Evolutionary conservation across 1,140 invertebrate genomes (phyloP).

Genomic region (Drosophila guanche): DNA sequence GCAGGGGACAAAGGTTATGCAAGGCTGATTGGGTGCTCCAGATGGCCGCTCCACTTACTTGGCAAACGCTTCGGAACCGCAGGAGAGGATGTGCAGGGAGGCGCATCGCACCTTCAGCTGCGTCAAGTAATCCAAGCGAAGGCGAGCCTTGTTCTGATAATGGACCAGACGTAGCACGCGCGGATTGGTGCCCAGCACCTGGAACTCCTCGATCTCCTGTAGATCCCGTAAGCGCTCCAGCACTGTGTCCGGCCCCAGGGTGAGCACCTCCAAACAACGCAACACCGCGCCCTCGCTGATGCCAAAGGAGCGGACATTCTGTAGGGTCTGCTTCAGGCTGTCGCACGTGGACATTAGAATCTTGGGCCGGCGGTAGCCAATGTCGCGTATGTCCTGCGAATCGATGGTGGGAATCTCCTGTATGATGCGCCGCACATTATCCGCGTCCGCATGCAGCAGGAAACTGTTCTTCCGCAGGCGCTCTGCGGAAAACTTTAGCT

Average conservation of each 20-base stretch:
- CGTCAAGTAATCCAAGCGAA: conserved; percentile 85
- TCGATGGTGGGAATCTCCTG: conserved; percentile 84
- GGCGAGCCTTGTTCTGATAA: conserved; percentile 85
- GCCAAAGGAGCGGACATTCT: conserved; percentile 84
- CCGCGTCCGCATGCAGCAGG: conserved; percentile 84
- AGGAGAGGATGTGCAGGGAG: conserved; percentile 85
- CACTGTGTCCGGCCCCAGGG: conserved; percentile 85
- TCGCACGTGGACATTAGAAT: conserved; percentile 85
- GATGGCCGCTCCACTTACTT: conserved; percentile 80
- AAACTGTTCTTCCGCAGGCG: conserved; percentile 85
- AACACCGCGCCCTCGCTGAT: conserved; percentile 84
- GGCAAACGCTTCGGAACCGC: conserved; percentile 85
- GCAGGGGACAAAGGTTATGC: conserved; percentile 22
- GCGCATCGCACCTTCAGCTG: conserved; percentile 85
- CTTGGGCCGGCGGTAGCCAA: conserved; percentile 84
- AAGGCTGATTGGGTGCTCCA: background rate
- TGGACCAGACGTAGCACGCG: conserved; percentile 85
- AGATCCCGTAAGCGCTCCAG: conserved; percentile 84
- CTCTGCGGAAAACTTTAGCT: conserved; percentile 84
- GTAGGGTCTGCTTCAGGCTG: conserved; percentile 84
- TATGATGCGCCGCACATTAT: conserved; percentile 85
- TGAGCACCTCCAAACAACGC: conserved; percentile 84
- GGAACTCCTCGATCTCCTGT: conserved; percentile 84
- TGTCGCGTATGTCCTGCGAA: conserved; percentile 84
- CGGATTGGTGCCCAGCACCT: conserved; percentile 85